phyloP scores from a whole-genome alignment of 2,797 vertebrate species.

The Typhlichthys eigenmanni region DNA sequence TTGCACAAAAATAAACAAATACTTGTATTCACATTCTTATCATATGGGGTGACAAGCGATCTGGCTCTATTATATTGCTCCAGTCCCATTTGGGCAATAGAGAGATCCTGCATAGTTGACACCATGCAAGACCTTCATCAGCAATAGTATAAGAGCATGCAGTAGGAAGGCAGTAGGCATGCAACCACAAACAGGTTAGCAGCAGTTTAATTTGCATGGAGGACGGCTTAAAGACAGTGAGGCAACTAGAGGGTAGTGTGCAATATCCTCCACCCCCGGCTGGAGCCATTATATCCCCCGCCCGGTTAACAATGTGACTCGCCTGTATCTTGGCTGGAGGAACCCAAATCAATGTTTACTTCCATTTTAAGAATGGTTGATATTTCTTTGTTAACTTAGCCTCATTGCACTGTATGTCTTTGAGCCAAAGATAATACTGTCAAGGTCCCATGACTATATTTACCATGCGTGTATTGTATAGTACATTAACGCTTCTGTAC shows the following conservation, averaged over 20 bases:
- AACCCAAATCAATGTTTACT: slow-evolving; percentile 12
- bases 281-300: slow-evolving; percentile 34
- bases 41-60: no score
- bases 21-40: no score
- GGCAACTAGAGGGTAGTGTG: slow-evolving; percentile 27
- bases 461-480: no score
- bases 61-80: slow-evolving; percentile 50
- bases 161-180: slow-evolving; percentile 13
- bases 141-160: slow-evolving; percentile 33
- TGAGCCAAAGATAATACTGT: no score
- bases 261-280: not conserved
- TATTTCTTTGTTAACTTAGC: not conserved
- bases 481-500: no score
- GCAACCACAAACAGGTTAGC: not conserved
- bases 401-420: no score
- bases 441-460: no score
- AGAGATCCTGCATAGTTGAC: slow-evolving; percentile 41
- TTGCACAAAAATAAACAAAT: no score
- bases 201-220: not conserved
- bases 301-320: slow-evolving; percentile 26
- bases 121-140: slow-evolving; percentile 41
- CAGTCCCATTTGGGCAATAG: slow-evolving; percentile 51
- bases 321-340: slow-evolving; percentile 26
- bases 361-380: not conserved
- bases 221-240: not conserved